Evolutionary conservation across 2,888 invertebrate genomes (phyloP).

Genomic region (Flexamia atlantica): DNA sequence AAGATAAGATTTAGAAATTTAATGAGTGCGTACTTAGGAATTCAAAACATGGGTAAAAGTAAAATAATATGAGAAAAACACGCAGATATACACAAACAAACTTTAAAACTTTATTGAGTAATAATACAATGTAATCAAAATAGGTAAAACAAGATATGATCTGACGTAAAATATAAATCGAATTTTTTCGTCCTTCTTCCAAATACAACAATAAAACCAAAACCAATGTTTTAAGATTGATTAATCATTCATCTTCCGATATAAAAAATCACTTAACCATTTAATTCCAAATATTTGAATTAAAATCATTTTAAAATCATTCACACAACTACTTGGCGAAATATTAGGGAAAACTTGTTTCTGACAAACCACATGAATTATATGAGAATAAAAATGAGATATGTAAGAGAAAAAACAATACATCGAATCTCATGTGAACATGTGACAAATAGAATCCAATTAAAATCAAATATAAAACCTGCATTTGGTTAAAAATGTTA

Average conservation of each 20-base stretch:
- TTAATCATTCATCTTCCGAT: too few species aligned
- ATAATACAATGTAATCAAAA: neutral
- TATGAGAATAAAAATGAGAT: neutral
- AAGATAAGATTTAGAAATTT: too few species aligned
- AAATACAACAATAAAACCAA: too few species aligned
- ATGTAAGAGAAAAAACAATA: neutral
- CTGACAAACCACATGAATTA: neutral
- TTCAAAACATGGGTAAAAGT: too few species aligned
- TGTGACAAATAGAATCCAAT: neutral
- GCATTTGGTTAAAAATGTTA: constrained; percentile 5
- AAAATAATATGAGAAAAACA: too few species aligned
- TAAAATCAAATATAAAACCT: constrained; percentile 8
- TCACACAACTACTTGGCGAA: neutral
- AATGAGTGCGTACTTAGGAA: too few species aligned
- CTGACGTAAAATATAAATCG: neutral
- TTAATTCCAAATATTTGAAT: neutral
- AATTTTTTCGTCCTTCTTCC: neutral
- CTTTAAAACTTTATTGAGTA: constrained; percentile 5
- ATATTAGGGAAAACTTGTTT: neutral
- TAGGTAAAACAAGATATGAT: neutral
- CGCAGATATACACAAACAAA: neutral
- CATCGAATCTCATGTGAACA: neutral
- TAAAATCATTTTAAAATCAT: constrained; percentile 9
- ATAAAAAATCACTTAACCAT: neutral
- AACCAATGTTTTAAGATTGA: too few species aligned